phyloP scores from a whole-genome alignment of 2,888 invertebrate genomes.

The Cancer borealis region DNA sequence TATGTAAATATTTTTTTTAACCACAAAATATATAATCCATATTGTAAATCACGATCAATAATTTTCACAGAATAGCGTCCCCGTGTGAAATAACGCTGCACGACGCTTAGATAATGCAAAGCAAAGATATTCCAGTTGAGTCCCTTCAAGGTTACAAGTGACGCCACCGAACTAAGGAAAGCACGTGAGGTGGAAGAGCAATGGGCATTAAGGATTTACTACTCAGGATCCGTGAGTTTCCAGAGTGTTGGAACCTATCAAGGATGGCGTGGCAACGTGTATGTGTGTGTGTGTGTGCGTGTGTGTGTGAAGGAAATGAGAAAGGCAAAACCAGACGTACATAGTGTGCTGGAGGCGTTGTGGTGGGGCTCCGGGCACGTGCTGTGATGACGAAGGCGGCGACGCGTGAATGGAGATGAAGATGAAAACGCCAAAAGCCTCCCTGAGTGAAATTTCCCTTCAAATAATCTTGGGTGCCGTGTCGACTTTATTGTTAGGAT shows the following conservation, averaged over 20 bases:
- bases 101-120: not conserved
- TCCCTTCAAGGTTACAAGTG: not conserved
- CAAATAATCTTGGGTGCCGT: not conserved
- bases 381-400: not conserved
- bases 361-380: not conserved
- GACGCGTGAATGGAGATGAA: not conserved
- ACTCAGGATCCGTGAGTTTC: not conserved
- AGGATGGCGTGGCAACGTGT: not conserved
- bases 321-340: too few species aligned
- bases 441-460: not conserved
- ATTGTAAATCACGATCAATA: slow-evolving; percentile 1
- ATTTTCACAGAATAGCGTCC: not conserved
- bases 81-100: not conserved
- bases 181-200: slow-evolving; percentile 10
- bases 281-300: slow-evolving; percentile 22
- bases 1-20: not conserved
- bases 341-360: not conserved
- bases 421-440: slow-evolving; percentile 23
- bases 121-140: not conserved
- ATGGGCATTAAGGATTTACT: not conserved
- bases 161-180: not conserved
- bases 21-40: not conserved
- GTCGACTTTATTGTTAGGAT: not conserved
- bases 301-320: not conserved
- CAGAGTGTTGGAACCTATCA: too few species aligned